Conservation (phyloP, 1,140 invertebrate genomes). For the Papilio helenus region DNA sequence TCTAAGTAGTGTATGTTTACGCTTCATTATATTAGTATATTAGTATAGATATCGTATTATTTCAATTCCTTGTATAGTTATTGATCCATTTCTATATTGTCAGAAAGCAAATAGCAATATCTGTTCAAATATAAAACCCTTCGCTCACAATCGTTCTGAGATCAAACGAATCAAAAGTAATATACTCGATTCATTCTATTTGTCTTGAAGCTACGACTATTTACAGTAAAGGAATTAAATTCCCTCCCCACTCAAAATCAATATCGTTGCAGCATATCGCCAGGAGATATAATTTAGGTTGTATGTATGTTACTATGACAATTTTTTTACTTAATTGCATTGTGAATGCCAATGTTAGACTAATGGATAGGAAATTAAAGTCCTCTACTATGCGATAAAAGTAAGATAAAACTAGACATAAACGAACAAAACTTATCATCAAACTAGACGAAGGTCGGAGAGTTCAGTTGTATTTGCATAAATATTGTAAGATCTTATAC, state of each 20-base stretch:
- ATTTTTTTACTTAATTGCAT: too few species aligned
- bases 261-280: too few species aligned
- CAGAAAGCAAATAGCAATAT: background rate
- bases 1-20: too few species aligned
- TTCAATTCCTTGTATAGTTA: background rate
- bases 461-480: constrained; percentile 3
- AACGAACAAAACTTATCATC: background rate
- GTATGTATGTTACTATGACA: too few species aligned
- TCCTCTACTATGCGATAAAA: too few species aligned
- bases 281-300: too few species aligned
- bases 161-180: constrained; percentile 15
- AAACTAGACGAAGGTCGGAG: background rate
- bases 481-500: background rate
- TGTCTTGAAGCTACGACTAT: background rate
- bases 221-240: background rate
- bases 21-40: too few species aligned
- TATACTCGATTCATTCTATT: background rate
- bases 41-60: background rate
- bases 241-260: too few species aligned
- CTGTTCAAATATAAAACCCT: background rate
- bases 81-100: background rate
- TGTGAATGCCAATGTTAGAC: too few species aligned
- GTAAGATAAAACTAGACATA: too few species aligned
- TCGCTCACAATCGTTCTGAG: background rate
- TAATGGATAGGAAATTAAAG: too few species aligned